Conservation (phyloP, 2,797 vertebrate genomes). For the Catostomus latipinnis region DNA sequence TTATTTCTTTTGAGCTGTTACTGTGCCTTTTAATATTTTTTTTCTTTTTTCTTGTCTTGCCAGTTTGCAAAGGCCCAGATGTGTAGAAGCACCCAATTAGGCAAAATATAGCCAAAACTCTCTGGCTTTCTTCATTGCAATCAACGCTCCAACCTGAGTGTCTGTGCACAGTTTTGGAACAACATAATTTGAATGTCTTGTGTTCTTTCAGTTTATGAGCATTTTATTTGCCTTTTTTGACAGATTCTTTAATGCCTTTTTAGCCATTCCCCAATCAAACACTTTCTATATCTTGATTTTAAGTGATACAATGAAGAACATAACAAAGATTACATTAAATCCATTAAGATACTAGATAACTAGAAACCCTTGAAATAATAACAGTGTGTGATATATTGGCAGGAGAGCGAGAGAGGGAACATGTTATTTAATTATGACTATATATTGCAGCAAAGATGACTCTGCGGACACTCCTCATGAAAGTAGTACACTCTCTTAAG, state of each 20-base stretch:
- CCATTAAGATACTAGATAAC: too few relatives aligned
- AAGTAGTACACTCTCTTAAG: not conserved
- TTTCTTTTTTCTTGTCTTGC: too few relatives aligned
- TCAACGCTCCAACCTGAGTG: not conserved
- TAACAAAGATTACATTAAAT: not conserved
- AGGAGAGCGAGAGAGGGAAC: not conserved
- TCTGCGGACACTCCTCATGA: not conserved
- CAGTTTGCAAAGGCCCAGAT: not conserved
- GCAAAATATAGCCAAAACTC: too few relatives aligned
- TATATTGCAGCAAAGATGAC: too few relatives aligned
- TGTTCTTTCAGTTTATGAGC: too few relatives aligned
- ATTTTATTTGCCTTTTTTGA: not conserved
- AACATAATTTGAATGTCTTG: too few relatives aligned
- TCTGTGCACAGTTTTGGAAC: not conserved
- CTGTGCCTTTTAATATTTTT: too few relatives aligned
- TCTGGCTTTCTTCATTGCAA: too few relatives aligned
- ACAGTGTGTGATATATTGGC: too few relatives aligned
- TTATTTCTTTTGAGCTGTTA: too few relatives aligned
- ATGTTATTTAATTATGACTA: too few relatives aligned
- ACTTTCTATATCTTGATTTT: not conserved
- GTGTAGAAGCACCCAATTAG: not conserved
- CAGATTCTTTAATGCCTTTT: not conserved
- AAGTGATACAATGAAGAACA: not conserved
- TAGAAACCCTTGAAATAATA: too few relatives aligned
- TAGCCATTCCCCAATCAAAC: not conserved